Evolutionary conservation across 2,888 invertebrate species (phyloP), one percentile per base, ranked within the genome.

Genomic region (Clitarchus hookeri): DNA sequence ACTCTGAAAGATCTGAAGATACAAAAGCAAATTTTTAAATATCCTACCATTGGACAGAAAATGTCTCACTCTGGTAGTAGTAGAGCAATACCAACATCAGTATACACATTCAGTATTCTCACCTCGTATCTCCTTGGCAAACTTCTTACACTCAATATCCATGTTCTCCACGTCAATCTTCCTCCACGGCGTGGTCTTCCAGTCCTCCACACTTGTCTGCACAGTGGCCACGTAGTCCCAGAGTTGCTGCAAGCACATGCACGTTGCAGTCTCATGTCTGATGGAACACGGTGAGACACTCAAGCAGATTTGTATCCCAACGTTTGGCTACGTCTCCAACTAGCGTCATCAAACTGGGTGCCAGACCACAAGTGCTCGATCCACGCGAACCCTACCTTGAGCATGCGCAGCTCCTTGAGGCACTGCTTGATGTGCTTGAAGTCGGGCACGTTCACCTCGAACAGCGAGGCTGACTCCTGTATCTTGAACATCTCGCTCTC

Each of bases 141-240:
- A 99, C 91, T 98, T 98, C 91, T 99, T 99, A 91, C 98, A 98
- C 91, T 99, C 98, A 89, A 98, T 97, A 90, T 99, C 99, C 98
- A 99, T 98, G 90, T 98, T 98, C 92, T 99, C 99, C 79, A 98
- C 98, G 90, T 99, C 98, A 87, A 99, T 98, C 91, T 98, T 97
- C 86, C 97, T 94, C 99, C 99, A 99, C 0, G 97, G 97, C 0
- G 98, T 98, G 0, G 97, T 98, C 91, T 98, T 98, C 99, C 99
- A 99, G 90, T 98, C 98, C 90, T 98, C 97, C 87, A 99, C 97
- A 90, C 97, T 96, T 6, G 97, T 97, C 89, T 95, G 95, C 3
- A 99, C 98, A 89, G 98, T 97, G 90, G 94, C 94, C 16, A 97
- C 96, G 91, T 98, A 98, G 92, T 99, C 98, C 99, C 99, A 99